A percentile compares a stretch with the other conserved stretches of the same genome.
phyloP scores from a whole-genome alignment of 2,797 vertebrate genomes.

The Anomalospiza imberbis region DNA sequence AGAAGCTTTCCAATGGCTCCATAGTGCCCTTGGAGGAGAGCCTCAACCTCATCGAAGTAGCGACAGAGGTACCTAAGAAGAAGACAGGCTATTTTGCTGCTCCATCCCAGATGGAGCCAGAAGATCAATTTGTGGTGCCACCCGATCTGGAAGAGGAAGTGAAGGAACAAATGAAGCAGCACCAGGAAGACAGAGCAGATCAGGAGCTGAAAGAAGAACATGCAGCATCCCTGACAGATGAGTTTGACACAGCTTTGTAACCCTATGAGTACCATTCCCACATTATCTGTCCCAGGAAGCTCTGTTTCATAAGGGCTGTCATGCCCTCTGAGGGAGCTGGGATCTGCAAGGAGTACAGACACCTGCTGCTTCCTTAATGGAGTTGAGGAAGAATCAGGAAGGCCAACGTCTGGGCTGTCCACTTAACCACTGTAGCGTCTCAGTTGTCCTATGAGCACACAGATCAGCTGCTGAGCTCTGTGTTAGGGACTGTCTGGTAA shows the following conservation, averaged over 20 bases:
- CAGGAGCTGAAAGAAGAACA: conserved; percentile 58
- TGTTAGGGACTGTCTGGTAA: conserved; percentile 44
- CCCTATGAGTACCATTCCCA: neutral
- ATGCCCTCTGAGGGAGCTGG: neutral
- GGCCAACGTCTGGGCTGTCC: conserved; percentile 17
- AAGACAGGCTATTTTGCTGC: conserved; percentile 97
- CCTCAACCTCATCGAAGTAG: conserved; percentile 94
- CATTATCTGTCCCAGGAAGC: neutral
- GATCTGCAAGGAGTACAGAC: conserved; percentile 38
- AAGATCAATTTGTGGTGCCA: conserved; percentile 93
- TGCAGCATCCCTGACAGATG: conserved; percentile 76
- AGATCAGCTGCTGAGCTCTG: conserved; percentile 26
- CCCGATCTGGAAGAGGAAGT: conserved; percentile 92
- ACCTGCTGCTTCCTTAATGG: conserved; percentile 25
- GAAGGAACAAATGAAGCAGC: conserved; percentile 88
- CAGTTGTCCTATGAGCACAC: neutral
- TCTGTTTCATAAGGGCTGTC: neutral
- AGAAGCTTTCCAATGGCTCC: conserved; percentile 95
- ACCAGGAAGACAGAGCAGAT: conserved; percentile 56
- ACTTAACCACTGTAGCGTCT: neutral
- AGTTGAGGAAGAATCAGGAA: conserved; percentile 8
- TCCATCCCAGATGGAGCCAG: conserved; percentile 91
- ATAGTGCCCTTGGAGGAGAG: conserved; percentile 93
- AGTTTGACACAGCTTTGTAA: conserved; percentile 95
- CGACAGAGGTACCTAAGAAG: conserved; percentile 93